Evolutionary conservation across 2,888 invertebrate species (phyloP), one percentile per base, ranked within the genome.

Genomic region (Drosophila paramelanica): DNA sequence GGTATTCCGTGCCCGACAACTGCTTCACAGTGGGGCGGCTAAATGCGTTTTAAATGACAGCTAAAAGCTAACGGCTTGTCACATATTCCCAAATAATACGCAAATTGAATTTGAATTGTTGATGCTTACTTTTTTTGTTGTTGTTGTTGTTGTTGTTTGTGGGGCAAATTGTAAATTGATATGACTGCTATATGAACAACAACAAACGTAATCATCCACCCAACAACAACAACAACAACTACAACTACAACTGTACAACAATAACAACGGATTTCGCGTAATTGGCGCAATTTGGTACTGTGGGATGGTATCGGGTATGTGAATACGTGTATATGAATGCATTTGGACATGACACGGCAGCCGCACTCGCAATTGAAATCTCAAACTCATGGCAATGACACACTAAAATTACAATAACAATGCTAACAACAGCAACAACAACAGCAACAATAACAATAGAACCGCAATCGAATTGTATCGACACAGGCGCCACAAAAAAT

Each of bases 371-470:
- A 81, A 81, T 81, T 81, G 82, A 81, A 81, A 73, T 79, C 82
- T 81, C 82, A 81, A 79, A 77, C 77, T 70, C 64, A 80, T 80
- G 84, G 83, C 84, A 88, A 85, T 88, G 84, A 85, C 84, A 88
- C 71, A 82, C 82, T 82, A 80, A 85, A 82, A 50, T 76, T 68
- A 70, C 81, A 77, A 81, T 67, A 82, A 71, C 68, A 79, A 67
- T 60, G 57, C 55, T 52, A 56, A 59, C 52, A 58, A 51, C 23
- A 23, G 4, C 50, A 65, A 51, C 23, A 23, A 4, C 50, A 65
- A 59, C 52, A 58, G 47, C 23, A 23, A 23, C 50, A 65, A 70
- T 75, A 67, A 78, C 88, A 78, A 82, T 86, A 72, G 78, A 77
- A 74, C 70, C 78, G 74, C 78, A 78, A 73, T 78, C 77, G 58